These are phyloP conservation scores for Aplodontia rufa DNA, from an alignment of 2,113 vertebrate species.

Conservation along the genomic window DNA sequence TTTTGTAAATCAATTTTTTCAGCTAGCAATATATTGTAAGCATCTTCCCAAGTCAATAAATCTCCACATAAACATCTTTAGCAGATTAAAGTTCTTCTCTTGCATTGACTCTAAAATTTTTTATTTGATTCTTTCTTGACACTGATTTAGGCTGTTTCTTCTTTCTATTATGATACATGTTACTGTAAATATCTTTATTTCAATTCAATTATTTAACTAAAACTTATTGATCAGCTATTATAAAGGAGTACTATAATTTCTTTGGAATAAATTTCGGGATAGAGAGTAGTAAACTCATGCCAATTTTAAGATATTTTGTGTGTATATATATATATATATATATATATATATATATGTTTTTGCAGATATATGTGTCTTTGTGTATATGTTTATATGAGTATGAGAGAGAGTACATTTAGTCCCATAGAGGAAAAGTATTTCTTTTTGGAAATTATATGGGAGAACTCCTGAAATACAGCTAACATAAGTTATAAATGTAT, in stretches of 20 bases:
- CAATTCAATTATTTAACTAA: constrained; percentile 17
- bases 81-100: constrained; percentile 1
- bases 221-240: constrained; percentile 41
- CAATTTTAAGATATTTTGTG: constrained; percentile 38
- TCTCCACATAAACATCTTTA: constrained; percentile 13
- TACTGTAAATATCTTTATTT: background rate
- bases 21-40: constrained; percentile 21
- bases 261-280: constrained; percentile 35
- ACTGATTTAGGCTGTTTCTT: background rate
- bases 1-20: constrained; percentile 10
- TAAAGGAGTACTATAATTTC: background rate
- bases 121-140: constrained; percentile 45
- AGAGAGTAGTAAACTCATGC: background rate
- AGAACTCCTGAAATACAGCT: background rate
- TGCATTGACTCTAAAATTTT: background rate
- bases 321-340: constrained; percentile 32
- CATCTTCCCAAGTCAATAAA: constrained; percentile 17
- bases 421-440: background rate
- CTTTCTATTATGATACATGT: constrained; percentile 35
- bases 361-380: background rate
- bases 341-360: constrained; percentile 10
- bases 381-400: background rate
- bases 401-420: background rate
- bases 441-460: background rate
- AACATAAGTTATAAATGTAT: constrained; percentile 1